A percentile compares a stretch with the other conserved stretches of the same genome.
phyloP scores from a whole-genome alignment of 2,113 vertebrate genomes.

The Sphaerodactylus townsendi region DNA sequence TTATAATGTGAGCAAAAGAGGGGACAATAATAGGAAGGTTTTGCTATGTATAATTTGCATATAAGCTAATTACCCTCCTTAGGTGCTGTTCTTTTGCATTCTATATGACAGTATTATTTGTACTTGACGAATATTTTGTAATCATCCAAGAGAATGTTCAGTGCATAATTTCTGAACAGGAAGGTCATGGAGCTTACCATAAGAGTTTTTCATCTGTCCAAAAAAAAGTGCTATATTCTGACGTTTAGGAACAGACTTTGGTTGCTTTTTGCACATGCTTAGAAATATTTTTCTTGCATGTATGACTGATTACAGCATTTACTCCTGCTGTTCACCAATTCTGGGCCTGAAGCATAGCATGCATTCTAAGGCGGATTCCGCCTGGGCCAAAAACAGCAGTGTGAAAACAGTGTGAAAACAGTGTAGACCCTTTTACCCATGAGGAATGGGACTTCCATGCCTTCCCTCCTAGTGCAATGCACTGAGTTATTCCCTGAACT shows the following conservation, averaged over 20 bases:
- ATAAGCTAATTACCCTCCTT: constrained; percentile 23
- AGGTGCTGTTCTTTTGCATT: constrained; percentile 21
- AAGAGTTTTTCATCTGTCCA: neutral
- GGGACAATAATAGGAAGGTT: constrained; percentile 25
- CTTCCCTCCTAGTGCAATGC: no score
- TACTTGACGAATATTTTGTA: neutral
- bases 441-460: no score
- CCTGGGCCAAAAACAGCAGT: no score
- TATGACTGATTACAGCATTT: neutral
- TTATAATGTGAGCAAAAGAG: constrained; percentile 36
- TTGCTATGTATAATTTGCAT: constrained; percentile 42
- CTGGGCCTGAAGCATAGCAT: neutral
- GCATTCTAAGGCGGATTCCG: constrained; percentile 44
- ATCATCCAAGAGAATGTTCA: constrained; percentile 16
- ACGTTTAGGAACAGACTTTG: neutral
- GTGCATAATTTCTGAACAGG: neutral
- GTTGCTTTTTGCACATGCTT: neutral
- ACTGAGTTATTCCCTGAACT: no score
- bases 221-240: neutral
- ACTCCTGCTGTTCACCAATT: neutral
- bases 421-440: no score
- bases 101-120: constrained; percentile 28
- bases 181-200: neutral
- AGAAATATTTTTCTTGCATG: neutral
- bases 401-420: no score